phyloP scores from a whole-genome alignment of 2,888 invertebrate species.

The Osmoderma eremita region DNA sequence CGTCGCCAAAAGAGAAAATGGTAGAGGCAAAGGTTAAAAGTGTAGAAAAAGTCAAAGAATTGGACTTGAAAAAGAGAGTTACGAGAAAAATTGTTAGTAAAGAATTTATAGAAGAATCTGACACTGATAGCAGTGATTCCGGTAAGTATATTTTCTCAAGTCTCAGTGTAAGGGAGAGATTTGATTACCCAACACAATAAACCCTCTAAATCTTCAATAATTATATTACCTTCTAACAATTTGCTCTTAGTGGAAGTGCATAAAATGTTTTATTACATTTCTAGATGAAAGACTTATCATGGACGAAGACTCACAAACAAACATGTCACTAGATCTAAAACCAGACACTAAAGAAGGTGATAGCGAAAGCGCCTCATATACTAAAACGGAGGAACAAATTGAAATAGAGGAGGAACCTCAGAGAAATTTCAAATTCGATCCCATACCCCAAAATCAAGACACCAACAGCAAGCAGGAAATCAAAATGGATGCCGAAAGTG shows the following conservation, averaged over 20 bases:
- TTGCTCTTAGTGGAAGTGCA: background rate
- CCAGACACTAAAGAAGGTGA: slow-evolving; percentile 52
- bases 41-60: slow-evolving; percentile 16
- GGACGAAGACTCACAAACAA: slow-evolving; percentile 59
- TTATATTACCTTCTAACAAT: no score
- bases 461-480: slow-evolving; percentile 37
- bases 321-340: slow-evolving; percentile 48
- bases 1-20: slow-evolving; percentile 25
- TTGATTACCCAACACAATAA: no score
- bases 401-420: slow-evolving; percentile 49
- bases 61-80: slow-evolving; percentile 55
- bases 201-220: no score
- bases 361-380: slow-evolving; percentile 34
- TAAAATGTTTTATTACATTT: slow-evolving; percentile 3
- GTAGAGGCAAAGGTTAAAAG: slow-evolving; percentile 23
- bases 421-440: slow-evolving; percentile 59
- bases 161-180: background rate
- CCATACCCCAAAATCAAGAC: slow-evolving; percentile 41
- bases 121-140: slow-evolving; percentile 73
- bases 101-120: slow-evolving; percentile 69
- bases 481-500: slow-evolving; percentile 40
- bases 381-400: slow-evolving; percentile 49
- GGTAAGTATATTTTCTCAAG: slow-evolving; percentile 50
- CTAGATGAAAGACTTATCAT: slow-evolving; percentile 64
- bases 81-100: slow-evolving; percentile 61